Evolutionary conservation across 2,888 invertebrate genomes (phyloP), one percentile per base, ranked within the genome.

Genomic region (Orchesella flavescens): DNA sequence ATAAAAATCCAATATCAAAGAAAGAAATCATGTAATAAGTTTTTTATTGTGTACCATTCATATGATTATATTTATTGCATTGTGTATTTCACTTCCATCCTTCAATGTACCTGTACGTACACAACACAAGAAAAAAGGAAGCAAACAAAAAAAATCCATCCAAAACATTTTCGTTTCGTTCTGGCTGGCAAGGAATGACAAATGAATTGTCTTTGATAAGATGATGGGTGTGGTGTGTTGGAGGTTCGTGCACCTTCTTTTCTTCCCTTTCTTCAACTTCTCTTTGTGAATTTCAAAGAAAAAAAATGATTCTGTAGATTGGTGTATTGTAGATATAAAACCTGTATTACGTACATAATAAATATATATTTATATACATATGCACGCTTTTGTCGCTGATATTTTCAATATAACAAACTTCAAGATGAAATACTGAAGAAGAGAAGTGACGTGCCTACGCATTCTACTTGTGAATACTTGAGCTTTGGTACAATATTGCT

Each of bases 201-300:
- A 84, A 84, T 84, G 84, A 80, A 84, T 84, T 84, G 84, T 84
- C 79, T 78, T 74, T 66, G 71, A 77, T 66, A 80, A 69, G 74
- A 34, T 76, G 79, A 79, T 79, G 84, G 84, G 84, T 84, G 84
- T 83, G 83, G 76, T 44, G 76, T 57, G 68, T 71, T 53, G 59
- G 53, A 63, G 59, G 59, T 46, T 78, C 71, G 59, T 79, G 66
- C 72, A 79, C 79, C 72, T 72, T 68, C 43, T 57, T 19, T 19
- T 63, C 63, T 63, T 69, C 57, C 73, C 44, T 73, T 44, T 57
- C 59, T 73, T 44, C 21, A 23, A n/a, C 10, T 44, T 63, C 74
- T 17, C 49, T 74, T 59, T 44, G 63, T 49, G 49, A 74, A 24
- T 74, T 49, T 74, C 43, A 12, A 24, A 23, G 43, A 63, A 46